phyloP scores from a whole-genome alignment of 2,113 vertebrate species.

The Sigmodon hispidus region DNA sequence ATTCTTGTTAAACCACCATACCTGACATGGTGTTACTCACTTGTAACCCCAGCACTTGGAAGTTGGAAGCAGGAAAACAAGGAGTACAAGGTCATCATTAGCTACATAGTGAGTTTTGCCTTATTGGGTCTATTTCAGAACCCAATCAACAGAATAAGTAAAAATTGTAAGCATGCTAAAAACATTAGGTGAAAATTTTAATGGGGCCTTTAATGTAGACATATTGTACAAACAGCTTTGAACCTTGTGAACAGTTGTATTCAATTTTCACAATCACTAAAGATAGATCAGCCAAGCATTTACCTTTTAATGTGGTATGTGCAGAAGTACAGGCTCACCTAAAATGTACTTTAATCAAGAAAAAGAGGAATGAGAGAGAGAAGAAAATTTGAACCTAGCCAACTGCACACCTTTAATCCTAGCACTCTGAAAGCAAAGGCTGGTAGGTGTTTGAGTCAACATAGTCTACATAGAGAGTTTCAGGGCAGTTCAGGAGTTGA shows the following conservation, averaged over 20 bases:
- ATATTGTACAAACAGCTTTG: not conserved
- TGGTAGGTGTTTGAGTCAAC: not conserved
- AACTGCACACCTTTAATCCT: not conserved
- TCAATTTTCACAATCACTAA: not conserved
- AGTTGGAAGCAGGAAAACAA: not conserved
- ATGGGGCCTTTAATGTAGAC: not conserved
- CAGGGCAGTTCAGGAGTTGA: not conserved
- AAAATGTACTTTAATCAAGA: not conserved
- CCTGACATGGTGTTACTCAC: not conserved
- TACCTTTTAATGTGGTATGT: not conserved
- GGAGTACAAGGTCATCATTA: not conserved
- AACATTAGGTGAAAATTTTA: not conserved
- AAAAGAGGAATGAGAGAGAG: not conserved
- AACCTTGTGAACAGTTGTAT: not conserved
- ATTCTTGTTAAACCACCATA: not conserved
- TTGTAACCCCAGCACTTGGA: too few relatives aligned
- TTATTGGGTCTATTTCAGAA: not conserved
- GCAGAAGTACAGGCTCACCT: not conserved
- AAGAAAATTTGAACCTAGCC: not conserved
- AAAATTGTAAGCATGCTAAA: constrained; percentile 27
- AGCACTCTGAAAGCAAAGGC: not conserved
- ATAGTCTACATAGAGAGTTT: not conserved
- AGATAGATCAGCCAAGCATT: not conserved
- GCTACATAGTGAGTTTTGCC: not conserved
- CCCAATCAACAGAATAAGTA: not conserved